A percentile compares a stretch with the other conserved stretches of the same genome.
These are phyloP conservation scores for Stomorhina lunata DNA, from an alignment of 2,888 invertebrate species.

Conservation along the genomic window DNA sequence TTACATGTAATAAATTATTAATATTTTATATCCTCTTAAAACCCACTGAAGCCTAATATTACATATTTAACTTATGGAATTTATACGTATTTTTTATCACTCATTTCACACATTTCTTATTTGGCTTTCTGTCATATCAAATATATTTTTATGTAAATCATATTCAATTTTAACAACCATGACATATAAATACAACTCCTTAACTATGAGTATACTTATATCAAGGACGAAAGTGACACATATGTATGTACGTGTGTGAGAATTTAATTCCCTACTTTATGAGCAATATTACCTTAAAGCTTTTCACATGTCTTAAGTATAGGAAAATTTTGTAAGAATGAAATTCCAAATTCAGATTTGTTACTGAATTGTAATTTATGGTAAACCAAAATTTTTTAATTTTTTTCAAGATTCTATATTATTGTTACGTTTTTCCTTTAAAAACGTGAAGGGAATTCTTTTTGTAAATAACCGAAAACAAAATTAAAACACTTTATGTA, in stretches of 20 bases:
- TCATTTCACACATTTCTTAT: neutral
- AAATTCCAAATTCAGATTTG: too few species aligned
- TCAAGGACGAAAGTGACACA: neutral
- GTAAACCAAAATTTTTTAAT: too few species aligned
- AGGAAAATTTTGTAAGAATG: too few species aligned
- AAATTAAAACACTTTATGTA: too few species aligned
- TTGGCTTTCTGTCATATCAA: neutral
- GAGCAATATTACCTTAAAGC: too few species aligned
- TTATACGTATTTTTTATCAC: neutral
- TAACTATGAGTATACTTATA: slow-evolving; percentile 9
- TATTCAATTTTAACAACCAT: slow-evolving; percentile 14
- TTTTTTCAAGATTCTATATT: too few species aligned
- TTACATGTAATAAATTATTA: neutral
- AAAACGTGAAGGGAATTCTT: too few species aligned
- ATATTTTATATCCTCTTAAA: neutral
- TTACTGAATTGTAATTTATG: too few species aligned
- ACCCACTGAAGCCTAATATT: neutral
- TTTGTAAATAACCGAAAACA: too few species aligned
- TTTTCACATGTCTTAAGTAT: too few species aligned
- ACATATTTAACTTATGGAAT: slow-evolving; percentile 10
- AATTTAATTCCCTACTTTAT: neutral
- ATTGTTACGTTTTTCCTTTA: too few species aligned
- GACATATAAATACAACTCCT: slow-evolving; percentile 11
- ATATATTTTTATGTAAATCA: neutral
- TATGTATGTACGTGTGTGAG: neutral